phyloP scores from a whole-genome alignment of 2,888 invertebrate genomes.

The Drosophila nr. fundita region DNA sequence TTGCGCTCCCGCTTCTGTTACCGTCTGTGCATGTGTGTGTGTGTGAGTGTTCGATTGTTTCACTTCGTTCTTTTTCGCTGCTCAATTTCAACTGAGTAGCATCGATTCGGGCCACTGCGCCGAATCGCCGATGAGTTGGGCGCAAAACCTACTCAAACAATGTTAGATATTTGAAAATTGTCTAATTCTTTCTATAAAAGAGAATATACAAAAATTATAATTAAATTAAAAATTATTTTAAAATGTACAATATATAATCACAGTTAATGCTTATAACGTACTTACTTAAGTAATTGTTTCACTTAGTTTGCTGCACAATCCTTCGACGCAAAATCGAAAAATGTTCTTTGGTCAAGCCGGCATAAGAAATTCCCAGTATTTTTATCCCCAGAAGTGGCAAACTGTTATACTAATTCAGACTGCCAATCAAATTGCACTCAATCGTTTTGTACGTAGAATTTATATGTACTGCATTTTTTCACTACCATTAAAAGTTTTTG shows the following conservation, averaged over 20 bases:
- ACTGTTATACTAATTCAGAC: conserved; percentile 62
- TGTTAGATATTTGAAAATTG: conserved; percentile 53
- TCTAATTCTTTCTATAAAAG: fast-evolving
- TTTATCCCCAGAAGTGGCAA: conserved; percentile 35
- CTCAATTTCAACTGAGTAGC: conserved; percentile 39
- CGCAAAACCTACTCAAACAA: conserved; percentile 37
- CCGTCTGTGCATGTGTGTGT: not conserved
- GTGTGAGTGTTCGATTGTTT: conserved; percentile 25
- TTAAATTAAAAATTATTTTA: not conserved
- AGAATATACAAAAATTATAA: too few species aligned
- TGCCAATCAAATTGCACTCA: not conserved
- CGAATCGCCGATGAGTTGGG: conserved; percentile 64
- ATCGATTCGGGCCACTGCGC: conserved; percentile 79
- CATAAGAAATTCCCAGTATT: conserved; percentile 61
- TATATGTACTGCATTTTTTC: not conserved
- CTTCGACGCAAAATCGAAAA: conserved; percentile 17
- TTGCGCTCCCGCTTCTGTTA: conserved; percentile 38
- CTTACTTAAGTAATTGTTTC: not conserved
- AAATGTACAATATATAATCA: not conserved
- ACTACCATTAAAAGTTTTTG: fast-evolving
- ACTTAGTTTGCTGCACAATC: not conserved
- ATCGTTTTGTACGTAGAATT: not conserved
- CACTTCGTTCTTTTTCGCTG: conserved; percentile 44
- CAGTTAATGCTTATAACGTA: not conserved
- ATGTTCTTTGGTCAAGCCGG: not conserved